Percentiles rank a stretch among this genome's conserved stretches.
Conservation (phyloP, 2,888 invertebrate genomes). For the Chrysolina americana region DNA sequence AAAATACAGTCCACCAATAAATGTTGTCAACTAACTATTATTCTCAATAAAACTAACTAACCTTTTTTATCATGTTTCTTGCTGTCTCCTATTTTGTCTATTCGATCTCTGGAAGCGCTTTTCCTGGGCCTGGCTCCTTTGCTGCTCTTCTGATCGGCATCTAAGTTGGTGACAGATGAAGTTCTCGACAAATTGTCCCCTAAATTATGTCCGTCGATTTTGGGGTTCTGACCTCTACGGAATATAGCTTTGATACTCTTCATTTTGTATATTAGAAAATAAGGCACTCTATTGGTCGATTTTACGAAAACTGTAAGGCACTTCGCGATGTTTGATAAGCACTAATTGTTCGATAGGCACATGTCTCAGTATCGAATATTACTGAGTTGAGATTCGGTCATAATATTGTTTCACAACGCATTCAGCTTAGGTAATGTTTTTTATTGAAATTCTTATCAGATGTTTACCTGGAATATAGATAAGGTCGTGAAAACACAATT, state of each 20-base stretch:
- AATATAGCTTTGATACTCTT: constrained; percentile 94
- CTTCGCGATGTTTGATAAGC: constrained; percentile 1
- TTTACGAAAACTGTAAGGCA: constrained; percentile 23
- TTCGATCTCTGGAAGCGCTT: constrained; percentile 63
- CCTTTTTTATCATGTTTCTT: constrained; percentile 65
- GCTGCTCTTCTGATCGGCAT: constrained; percentile 73
- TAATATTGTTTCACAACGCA: background rate
- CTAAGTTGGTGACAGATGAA: constrained; percentile 78
- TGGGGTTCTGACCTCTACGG: constrained; percentile 84
- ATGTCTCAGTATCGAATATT: constrained; percentile 2
- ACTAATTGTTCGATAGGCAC: constrained; percentile 18
- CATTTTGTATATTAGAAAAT: constrained; percentile 73
- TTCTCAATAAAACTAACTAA: too few relatives aligned
- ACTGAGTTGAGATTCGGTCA: constrained; percentile 17
- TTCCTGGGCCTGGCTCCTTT: constrained; percentile 72
- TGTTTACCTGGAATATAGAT: constrained; percentile 22
- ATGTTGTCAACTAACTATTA: too few relatives aligned
- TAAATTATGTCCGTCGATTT: constrained; percentile 63
- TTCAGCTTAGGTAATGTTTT: constrained; percentile 3
- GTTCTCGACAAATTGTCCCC: constrained; percentile 73
- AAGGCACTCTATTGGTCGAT: constrained; percentile 39
- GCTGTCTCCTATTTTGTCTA: constrained; percentile 62
- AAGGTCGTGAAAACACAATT: background rate
- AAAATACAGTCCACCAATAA: too few relatives aligned
- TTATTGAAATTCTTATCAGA: constrained; percentile 9